Percentiles rank a stretch among this genome's conserved stretches.
These are phyloP conservation scores for Belonocnema kinseyi DNA, from an alignment of 1,140 invertebrate genomes.

Conservation along the genomic window DNA sequence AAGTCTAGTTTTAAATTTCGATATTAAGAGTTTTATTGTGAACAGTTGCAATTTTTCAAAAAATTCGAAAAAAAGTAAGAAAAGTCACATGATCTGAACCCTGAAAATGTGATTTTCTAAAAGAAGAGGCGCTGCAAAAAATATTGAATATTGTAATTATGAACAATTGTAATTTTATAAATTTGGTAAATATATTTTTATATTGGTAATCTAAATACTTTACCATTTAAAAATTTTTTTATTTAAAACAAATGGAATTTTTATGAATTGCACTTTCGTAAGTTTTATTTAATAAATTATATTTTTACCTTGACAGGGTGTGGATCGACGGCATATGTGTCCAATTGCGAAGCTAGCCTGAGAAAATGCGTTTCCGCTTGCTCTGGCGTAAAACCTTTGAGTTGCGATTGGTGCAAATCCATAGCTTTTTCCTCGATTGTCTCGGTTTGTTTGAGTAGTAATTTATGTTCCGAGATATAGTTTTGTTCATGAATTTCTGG, in stretches of 20 bases:
- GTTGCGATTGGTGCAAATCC: constrained; percentile 89
- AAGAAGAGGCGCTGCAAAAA: too few species aligned
- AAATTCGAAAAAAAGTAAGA: too few species aligned
- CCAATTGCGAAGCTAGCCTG: constrained; percentile 90
- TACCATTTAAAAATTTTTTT: too few species aligned
- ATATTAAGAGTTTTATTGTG: too few species aligned
- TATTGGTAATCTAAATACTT: neutral
- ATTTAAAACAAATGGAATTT: too few species aligned
- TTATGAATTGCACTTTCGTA: too few species aligned
- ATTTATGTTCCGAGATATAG: constrained; percentile 93
- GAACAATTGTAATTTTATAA: too few species aligned
- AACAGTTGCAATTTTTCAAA: too few species aligned
- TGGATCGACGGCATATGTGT: constrained; percentile 98
- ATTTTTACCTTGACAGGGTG: constrained; percentile 94
- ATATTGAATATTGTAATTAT: too few species aligned
- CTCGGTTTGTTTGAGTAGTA: constrained; percentile 93
- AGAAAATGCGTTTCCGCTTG: constrained; percentile 91
- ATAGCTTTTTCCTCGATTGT: constrained; percentile 92
- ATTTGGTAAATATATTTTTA: neutral
- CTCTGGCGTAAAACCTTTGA: constrained; percentile 83
- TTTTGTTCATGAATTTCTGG: constrained; percentile 90
- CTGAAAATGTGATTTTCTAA: too few species aligned
- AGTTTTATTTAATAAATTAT: constrained; percentile 24
- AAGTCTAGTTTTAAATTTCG: too few species aligned
- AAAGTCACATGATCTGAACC: too few species aligned